Percentiles rank a stretch among this genome's conserved stretches.
These are phyloP conservation scores for Leucophenga montana DNA, from an alignment of 2,888 invertebrate species.

Conservation along the genomic window DNA sequence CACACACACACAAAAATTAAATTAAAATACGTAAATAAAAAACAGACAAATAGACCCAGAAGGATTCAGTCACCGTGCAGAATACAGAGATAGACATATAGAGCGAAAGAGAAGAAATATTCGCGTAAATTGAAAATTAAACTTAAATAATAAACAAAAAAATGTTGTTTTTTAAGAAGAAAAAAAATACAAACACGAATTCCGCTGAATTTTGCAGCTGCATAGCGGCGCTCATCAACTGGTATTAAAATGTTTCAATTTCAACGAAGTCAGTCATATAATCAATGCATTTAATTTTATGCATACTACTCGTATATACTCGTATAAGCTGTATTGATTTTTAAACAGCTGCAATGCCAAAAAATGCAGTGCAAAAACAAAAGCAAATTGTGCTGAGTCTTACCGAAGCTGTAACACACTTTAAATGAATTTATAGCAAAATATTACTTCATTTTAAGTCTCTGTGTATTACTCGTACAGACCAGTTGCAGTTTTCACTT, in stretches of 20 bases:
- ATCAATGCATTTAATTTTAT: constrained; percentile 38
- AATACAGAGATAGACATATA: neutral
- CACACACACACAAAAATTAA: neutral
- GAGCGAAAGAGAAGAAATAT: neutral
- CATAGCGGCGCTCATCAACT: neutral
- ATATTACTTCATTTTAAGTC: too few relatives aligned
- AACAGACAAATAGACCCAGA: neutral
- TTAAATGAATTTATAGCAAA: too few relatives aligned
- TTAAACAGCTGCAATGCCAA: constrained; percentile 36
- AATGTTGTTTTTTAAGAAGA: neutral
- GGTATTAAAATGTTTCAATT: neutral
- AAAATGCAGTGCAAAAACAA: neutral
- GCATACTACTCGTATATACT: too few relatives aligned
- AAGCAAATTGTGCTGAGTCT: neutral
- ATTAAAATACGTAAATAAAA: too few relatives aligned
- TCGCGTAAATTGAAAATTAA: constrained; percentile 14
- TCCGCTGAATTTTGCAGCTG: constrained; percentile 5
- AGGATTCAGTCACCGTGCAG: neutral
- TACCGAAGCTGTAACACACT: neutral
- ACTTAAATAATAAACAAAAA: constrained; percentile 14
- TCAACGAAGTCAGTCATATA: neutral
- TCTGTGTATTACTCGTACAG: too few relatives aligned
- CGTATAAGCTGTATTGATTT: constrained; percentile 56
- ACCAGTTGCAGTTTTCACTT: too few relatives aligned
- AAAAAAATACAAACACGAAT: constrained; percentile 14